Percentiles rank a stretch among this genome's conserved stretches.
phyloP scores from a whole-genome alignment of 2,113 vertebrate species.

The Paraplagusia blochii region DNA sequence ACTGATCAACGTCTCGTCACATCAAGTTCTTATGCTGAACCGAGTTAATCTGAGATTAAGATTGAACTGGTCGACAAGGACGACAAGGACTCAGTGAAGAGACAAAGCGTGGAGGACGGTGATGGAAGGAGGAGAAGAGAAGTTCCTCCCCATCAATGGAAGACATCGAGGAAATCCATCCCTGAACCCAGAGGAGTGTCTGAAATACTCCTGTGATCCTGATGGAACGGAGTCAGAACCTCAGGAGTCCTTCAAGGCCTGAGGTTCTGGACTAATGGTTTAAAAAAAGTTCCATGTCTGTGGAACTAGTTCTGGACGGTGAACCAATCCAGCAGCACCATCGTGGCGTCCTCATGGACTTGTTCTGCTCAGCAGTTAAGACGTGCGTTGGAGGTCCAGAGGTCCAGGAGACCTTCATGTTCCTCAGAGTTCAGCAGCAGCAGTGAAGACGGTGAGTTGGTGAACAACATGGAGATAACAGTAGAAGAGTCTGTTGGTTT shows the following conservation, averaged over 20 bases:
- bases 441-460: no score
- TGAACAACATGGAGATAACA: not conserved
- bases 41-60: no score
- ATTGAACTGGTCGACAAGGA: no score
- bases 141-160: slow-evolving; percentile 48
- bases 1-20: no score
- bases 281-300: not conserved
- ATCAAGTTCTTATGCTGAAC: no score
- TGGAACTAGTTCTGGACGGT: slow-evolving; percentile 9
- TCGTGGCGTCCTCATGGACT: slow-evolving; percentile 16
- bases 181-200: slow-evolving; percentile 23
- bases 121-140: slow-evolving; percentile 43
- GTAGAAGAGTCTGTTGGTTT: not conserved
- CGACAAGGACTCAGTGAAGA: not conserved
- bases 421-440: slow-evolving; percentile 27
- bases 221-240: not conserved
- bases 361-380: not conserved
- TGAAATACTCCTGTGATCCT: slow-evolving; percentile 1
- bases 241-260: not conserved
- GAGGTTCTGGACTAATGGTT: slow-evolving; percentile 2
- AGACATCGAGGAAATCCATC: slow-evolving; percentile 49
- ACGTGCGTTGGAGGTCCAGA: not conserved
- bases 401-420: slow-evolving; percentile 4
- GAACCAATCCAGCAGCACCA: slow-evolving; percentile 26
- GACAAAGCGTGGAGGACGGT: slow-evolving; percentile 10